phyloP scores from a whole-genome alignment of 2,113 vertebrate species.

The Pandion haliaetus region DNA sequence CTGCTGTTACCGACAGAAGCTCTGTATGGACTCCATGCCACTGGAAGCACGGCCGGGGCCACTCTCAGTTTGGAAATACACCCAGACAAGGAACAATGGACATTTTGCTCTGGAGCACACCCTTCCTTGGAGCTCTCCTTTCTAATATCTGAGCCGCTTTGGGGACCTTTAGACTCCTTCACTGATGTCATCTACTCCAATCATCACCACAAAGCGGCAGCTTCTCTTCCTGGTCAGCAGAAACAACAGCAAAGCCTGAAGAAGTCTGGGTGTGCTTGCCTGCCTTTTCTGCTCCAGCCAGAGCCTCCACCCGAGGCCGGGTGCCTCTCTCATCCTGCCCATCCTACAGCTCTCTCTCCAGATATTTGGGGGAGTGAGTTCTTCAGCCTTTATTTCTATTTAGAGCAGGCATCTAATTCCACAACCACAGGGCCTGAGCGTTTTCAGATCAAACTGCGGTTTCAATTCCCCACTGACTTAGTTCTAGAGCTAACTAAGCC shows the following conservation, averaged over 20 bases:
- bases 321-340: not conserved
- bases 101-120: not conserved
- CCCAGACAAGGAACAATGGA: not conserved
- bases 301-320: not conserved
- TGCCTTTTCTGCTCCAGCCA: not conserved
- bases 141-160: not conserved
- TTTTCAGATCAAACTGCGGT: not conserved
- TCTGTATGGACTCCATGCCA: not conserved
- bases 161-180: not conserved
- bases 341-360: not conserved
- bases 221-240: not conserved
- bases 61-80: not conserved
- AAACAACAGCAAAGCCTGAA: not conserved
- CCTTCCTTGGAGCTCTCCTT: not conserved
- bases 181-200: not conserved
- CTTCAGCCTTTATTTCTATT: not conserved
- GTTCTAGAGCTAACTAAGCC: not conserved
- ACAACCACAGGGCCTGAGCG: not conserved
- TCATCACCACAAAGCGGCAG: not conserved
- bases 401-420: not conserved
- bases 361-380: not conserved
- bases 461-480: not conserved
- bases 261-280: not conserved
- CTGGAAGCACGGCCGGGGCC: not conserved
- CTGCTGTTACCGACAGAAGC: not conserved